Base-by-base conservation (phyloP, 2,113 vertebrate species). In the Aramus guarauna region DNA sequence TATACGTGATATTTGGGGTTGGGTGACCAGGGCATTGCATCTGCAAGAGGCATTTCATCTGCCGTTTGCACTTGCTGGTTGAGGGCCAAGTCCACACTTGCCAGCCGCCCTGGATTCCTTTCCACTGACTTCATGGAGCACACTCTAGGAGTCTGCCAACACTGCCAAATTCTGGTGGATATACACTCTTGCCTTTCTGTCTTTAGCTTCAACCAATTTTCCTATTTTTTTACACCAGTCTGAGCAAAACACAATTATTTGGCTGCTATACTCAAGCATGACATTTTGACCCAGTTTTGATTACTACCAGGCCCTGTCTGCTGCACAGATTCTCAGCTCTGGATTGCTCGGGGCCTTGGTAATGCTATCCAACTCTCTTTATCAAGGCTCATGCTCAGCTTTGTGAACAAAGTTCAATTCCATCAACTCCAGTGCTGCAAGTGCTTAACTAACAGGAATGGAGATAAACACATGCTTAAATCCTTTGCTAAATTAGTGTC, bases 401-500 rank as follows among this genome's bases (percentile, higher is more conserved):
- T 86, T 91, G 62, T 43, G 20, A 73, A 56, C 34, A 47, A 86
- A 84, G 7, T 77, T 80, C 23, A 74, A 26, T 56, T 15, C 29
- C 10, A 52, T 45, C 76, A 84, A 48, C 19, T 87, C 43, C 68
- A 85, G 60, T 58, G 36, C 34, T 89, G 32, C 13, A 94, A 90
- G 34, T 58, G 43, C 48, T 88, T 87, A 66, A 18, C 34, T 72
- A 59, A 72, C 29, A 88, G 59, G 27, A 81, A 64, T 56, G 21
- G 48, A 87, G 92, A 78, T 67, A 89, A 92, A 81, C 64, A 72
- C 48, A 7, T 68, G 68, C 64, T 89, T 75, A 96, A 92, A 96
- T 92, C 56, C 52, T 91, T 86, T 81, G 39, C 56, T 60, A 71
- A 94, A 92, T 78, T 72, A 56, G 21, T 39, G 47, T 93, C 85